A percentile compares a stretch with the other conserved stretches of the same genome.
Conservation (phyloP, 2,797 vertebrate species). For the Lepus townsendii region DNA sequence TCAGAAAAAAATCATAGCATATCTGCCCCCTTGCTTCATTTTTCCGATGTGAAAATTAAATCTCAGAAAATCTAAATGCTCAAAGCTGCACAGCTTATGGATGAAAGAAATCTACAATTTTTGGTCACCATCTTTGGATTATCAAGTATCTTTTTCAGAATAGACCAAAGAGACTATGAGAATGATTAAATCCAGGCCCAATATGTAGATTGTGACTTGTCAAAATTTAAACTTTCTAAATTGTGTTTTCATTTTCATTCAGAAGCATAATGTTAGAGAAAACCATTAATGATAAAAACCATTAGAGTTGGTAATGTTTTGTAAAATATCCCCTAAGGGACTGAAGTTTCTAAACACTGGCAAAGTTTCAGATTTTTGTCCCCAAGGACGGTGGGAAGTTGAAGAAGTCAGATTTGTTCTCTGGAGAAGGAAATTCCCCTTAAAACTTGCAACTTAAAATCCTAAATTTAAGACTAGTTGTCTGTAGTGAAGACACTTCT, state of each 20-base stretch:
- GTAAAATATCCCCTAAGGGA: constrained; percentile 46
- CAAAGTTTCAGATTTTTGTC: constrained; percentile 49
- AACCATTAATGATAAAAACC: constrained; percentile 69
- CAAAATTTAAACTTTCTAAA: constrained; percentile 28
- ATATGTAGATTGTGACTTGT: background rate
- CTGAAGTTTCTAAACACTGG: background rate
- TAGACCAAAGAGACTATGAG: constrained; percentile 34
- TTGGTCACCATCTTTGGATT: background rate
- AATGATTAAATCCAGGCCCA: background rate
- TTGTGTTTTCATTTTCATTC: constrained; percentile 56
- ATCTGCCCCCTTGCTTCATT: background rate
- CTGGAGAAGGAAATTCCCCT: background rate
- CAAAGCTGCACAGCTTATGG: background rate
- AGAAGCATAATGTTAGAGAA: constrained; percentile 19
- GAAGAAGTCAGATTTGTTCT: constrained; percentile 40
- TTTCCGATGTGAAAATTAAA: background rate
- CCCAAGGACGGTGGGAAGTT: background rate
- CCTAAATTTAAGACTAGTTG: background rate
- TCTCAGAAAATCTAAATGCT: background rate
- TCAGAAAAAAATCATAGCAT: background rate
- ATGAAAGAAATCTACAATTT: background rate
- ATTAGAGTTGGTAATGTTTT: constrained; percentile 68
- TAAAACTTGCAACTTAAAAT: background rate
- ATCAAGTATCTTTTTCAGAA: background rate
- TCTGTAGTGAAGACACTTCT: background rate